Evolutionary conservation across 2,888 invertebrate genomes (phyloP).

Genomic region (Phalangium opilio): DNA sequence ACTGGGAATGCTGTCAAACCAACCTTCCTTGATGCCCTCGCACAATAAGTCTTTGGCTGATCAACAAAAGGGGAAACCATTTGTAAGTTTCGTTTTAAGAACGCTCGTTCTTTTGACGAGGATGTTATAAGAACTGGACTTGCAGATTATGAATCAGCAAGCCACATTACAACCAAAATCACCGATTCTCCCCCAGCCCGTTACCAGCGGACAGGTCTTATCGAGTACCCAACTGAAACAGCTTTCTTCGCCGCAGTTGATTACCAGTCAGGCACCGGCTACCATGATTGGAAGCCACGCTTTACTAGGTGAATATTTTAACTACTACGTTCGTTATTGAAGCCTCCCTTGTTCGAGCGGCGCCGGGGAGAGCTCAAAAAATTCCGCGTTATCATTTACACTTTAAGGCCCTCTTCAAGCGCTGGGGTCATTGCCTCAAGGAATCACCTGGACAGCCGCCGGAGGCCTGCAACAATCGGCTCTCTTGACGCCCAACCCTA

Average conservation of each 20-base stretch:
- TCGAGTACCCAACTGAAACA: slow-evolving; percentile 21
- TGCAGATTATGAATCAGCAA: slow-evolving; percentile 19
- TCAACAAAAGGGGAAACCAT: slow-evolving; percentile 21
- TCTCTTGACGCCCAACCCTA: slow-evolving; percentile 57
- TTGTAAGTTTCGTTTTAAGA: slow-evolving; percentile 13
- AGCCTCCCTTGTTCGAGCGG: too few relatives aligned
- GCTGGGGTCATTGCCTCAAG: slow-evolving; percentile 43
- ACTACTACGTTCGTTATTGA: too few relatives aligned
- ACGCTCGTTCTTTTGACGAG: too few relatives aligned
- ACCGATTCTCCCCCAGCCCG: slow-evolving; percentile 19
- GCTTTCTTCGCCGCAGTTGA: slow-evolving; percentile 35
- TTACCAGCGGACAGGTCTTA: slow-evolving; percentile 17
- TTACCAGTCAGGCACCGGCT: slow-evolving; percentile 33
- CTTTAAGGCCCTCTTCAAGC: slow-evolving; percentile 13
- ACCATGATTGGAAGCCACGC: slow-evolving; percentile 44
- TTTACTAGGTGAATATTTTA: slow-evolving; percentile 33
- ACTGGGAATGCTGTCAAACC: slow-evolving; percentile 49
- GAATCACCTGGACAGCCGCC: slow-evolving; percentile 50
- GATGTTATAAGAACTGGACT: background rate
- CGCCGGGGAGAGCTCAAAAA: too few relatives aligned
- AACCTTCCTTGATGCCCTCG: slow-evolving; percentile 39
- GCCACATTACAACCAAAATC: slow-evolving; percentile 21
- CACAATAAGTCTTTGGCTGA: slow-evolving; percentile 26
- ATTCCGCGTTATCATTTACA: too few relatives aligned
- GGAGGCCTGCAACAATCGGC: slow-evolving; percentile 44